Percentiles rank a stretch among this genome's conserved stretches.
Evolutionary conservation across 2,797 vertebrate genomes (phyloP).

Genomic region (Percopsis omiscomaycus): DNA sequence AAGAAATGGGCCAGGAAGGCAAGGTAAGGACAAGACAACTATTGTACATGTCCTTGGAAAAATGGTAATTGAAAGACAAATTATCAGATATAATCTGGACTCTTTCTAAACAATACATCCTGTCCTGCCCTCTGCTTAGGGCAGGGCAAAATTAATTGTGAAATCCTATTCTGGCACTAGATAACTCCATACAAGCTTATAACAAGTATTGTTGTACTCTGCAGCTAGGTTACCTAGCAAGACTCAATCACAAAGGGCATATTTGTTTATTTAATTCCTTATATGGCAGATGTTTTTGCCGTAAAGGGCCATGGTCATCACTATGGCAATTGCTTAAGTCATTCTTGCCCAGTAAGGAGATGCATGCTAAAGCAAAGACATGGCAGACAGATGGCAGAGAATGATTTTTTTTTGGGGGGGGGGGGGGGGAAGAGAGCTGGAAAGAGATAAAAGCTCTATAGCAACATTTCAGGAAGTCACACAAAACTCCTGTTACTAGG

Average conservation of each 20-base stretch:
- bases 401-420: background rate
- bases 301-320: slow-evolving; percentile 13
- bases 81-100: slow-evolving; percentile 36
- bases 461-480: background rate
- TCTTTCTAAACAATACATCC: slow-evolving; percentile 48
- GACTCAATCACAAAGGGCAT: background rate
- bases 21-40: slow-evolving; percentile 18
- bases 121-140: slow-evolving; percentile 7
- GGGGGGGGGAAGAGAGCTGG: background rate
- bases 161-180: slow-evolving; percentile 10
- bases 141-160: slow-evolving; percentile 11
- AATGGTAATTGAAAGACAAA: slow-evolving; percentile 46
- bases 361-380: slow-evolving; percentile 10
- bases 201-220: background rate
- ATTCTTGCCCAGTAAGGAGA: background rate
- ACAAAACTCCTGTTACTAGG: background rate
- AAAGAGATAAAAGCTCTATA: slow-evolving; percentile 13
- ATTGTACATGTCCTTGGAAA: slow-evolving; percentile 29
- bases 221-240: background rate
- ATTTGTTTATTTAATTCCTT: slow-evolving; percentile 14
- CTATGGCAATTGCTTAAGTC: slow-evolving; percentile 18
- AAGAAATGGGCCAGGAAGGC: slow-evolving; percentile 38
- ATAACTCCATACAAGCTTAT: background rate
- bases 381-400: background rate
- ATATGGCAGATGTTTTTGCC: background rate